These are phyloP conservation scores for Tokudaia muenninki DNA, from an alignment of 2,797 vertebrate genomes.

Conservation along the genomic window DNA sequence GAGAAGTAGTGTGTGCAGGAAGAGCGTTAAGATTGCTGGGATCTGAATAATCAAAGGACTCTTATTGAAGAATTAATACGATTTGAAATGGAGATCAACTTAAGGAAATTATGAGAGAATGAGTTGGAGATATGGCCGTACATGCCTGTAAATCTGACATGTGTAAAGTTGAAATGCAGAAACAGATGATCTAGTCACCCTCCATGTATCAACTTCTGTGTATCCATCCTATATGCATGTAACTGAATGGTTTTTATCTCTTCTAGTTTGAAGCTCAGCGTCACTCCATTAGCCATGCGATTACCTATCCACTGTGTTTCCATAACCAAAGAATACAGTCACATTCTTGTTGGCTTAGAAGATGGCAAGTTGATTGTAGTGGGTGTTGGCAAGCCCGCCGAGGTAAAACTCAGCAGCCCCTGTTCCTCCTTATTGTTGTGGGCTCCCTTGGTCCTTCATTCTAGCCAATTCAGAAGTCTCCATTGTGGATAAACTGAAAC, in stretches of 20 bases:
- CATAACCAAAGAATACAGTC: slow-evolving; percentile 97
- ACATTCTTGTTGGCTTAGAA: slow-evolving; percentile 95
- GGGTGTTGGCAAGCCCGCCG: slow-evolving; percentile 96
- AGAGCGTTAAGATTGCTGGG: background rate
- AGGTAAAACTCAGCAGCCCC: slow-evolving; percentile 95
- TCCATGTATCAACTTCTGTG: slow-evolving; percentile 43
- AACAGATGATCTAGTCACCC: slow-evolving; percentile 41
- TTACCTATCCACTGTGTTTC: slow-evolving; percentile 95
- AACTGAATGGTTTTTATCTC: slow-evolving; percentile 73
- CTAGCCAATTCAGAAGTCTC: slow-evolving; percentile 91
- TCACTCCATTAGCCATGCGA: slow-evolving; percentile 94
- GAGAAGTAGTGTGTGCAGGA: background rate
- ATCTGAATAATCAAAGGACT: background rate
- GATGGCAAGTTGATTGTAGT: slow-evolving; percentile 98
- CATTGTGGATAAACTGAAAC: slow-evolving; percentile 92
- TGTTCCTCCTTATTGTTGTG: slow-evolving; percentile 93
- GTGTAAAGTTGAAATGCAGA: slow-evolving; percentile 41
- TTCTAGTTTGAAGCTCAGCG: slow-evolving; percentile 92
- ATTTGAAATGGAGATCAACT: background rate
- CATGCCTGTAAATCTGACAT: background rate
- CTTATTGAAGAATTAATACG: background rate
- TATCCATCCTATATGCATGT: background rate
- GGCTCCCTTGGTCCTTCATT: slow-evolving; percentile 90
- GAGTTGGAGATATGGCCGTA: background rate
- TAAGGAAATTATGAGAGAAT: background rate